These are phyloP conservation scores for Psettodes erumei DNA, from an alignment of 2,113 vertebrate species.

Conservation along the genomic window DNA sequence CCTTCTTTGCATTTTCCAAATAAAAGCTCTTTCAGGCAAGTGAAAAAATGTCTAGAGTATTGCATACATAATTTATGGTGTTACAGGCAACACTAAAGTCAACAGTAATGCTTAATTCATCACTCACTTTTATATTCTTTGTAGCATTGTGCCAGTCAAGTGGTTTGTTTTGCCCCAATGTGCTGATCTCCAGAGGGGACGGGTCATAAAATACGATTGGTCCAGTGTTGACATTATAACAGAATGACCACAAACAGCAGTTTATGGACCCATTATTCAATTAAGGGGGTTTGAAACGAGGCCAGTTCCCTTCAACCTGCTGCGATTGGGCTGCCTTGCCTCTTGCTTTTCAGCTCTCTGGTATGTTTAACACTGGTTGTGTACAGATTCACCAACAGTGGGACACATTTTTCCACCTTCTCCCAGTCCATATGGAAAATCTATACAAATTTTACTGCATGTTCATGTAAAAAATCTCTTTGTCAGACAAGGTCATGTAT, in stretches of 20 bases:
- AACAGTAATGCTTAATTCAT: too few relatives aligned
- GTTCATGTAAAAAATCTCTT: constrained; percentile 1
- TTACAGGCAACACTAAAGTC: not conserved
- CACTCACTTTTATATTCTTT: too few relatives aligned
- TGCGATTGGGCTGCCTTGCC: not conserved
- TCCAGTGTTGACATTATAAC: constrained; percentile 33
- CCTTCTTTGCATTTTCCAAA: not conserved
- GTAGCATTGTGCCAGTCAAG: not conserved
- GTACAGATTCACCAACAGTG: constrained; percentile 7
- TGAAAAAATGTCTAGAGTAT: not conserved
- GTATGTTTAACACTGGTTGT: not conserved
- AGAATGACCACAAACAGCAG: constrained; percentile 8
- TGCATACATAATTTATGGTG: not conserved
- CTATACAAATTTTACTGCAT: constrained; percentile 6
- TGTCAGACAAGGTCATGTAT: constrained; percentile 1
- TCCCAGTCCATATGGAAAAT: constrained; percentile 31
- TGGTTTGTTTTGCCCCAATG: not conserved
- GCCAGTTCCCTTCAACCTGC: constrained; percentile 1
- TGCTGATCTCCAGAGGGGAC: constrained; percentile 7
- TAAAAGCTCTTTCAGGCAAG: not conserved
- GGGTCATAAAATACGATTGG: constrained; percentile 9
- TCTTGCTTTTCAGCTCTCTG: not conserved
- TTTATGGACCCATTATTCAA: constrained; percentile 44
- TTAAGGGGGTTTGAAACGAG: constrained; percentile 18
- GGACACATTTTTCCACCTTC: constrained; percentile 2